These are phyloP conservation scores for Leptinotarsa undecemlineata DNA, from an alignment of 1,140 invertebrate genomes.

Conservation along the genomic window DNA sequence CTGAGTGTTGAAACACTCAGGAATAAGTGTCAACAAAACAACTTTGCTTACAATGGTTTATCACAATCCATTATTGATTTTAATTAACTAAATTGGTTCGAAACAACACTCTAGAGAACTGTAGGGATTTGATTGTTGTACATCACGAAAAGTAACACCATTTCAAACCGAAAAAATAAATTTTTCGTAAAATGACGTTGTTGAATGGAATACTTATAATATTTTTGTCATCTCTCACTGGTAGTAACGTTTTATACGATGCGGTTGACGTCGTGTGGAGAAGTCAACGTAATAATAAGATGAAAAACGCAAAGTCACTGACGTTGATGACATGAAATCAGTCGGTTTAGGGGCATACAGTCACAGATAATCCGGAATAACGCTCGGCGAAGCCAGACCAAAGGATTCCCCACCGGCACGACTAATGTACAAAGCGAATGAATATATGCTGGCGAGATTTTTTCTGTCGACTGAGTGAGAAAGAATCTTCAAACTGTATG, in stretches of 20 bases:
- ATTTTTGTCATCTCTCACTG: slow-evolving; percentile 2
- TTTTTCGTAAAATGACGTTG: background rate
- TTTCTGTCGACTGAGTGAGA: no score
- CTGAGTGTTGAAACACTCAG: no score
- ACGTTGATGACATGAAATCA: slow-evolving; percentile 49
- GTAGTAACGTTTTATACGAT: slow-evolving; percentile 24
- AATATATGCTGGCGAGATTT: background rate
- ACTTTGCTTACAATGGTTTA: no score
- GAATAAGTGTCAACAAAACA: no score
- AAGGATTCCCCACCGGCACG: slow-evolving; percentile 19
- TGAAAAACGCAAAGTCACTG: slow-evolving; percentile 46
- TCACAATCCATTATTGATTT: no score
- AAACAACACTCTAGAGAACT: no score
- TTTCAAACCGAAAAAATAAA: no score
- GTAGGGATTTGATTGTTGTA: no score
- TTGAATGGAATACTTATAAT: slow-evolving; percentile 5
- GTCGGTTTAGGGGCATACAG: slow-evolving; percentile 26
- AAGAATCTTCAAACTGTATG: no score
- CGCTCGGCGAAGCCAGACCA: slow-evolving; percentile 31
- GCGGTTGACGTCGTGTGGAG: slow-evolving; percentile 19
- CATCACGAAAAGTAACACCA: no score
- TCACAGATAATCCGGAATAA: slow-evolving; percentile 33
- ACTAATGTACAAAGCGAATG: background rate
- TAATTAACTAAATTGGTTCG: no score
- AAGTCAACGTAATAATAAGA: slow-evolving; percentile 44